Evolutionary conservation across 1,140 invertebrate species (phyloP).

Genomic region (Zaprionus vittiger): DNA sequence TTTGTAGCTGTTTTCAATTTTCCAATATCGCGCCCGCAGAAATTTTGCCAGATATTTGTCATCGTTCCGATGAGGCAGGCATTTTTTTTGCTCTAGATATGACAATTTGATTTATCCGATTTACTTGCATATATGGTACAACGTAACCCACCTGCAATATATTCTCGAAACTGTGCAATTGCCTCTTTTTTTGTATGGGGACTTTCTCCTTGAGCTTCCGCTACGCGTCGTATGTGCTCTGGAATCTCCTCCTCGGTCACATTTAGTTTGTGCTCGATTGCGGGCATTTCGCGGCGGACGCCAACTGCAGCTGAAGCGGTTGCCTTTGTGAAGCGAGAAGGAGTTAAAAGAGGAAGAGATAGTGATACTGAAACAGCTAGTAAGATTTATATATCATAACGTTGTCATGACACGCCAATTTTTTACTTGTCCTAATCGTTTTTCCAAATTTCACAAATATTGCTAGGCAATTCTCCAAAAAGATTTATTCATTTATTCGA

Average conservation of each 20-base stretch:
- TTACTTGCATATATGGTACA: background rate
- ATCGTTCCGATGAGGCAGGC: slow-evolving; percentile 90
- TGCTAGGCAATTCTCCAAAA: too few species aligned
- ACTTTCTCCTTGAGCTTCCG: slow-evolving; percentile 86
- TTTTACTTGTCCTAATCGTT: too few species aligned
- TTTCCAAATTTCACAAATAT: too few species aligned
- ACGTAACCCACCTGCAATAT: slow-evolving; percentile 89
- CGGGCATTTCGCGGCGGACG: slow-evolving; percentile 57
- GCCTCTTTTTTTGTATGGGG: slow-evolving; percentile 83
- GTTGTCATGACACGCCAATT: too few species aligned
- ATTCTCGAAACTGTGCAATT: slow-evolving; percentile 88
- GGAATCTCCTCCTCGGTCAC: slow-evolving; percentile 73
- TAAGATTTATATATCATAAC: too few species aligned
- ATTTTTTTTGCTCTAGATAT: slow-evolving; percentile 88
- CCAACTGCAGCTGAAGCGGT: slow-evolving; percentile 13
- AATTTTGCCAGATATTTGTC: slow-evolving; percentile 93
- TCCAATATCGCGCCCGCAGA: slow-evolving; percentile 92
- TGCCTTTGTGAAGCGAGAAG: slow-evolving; percentile 24
- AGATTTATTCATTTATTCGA: too few species aligned
- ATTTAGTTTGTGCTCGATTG: slow-evolving; percentile 71
- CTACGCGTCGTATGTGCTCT: slow-evolving; percentile 62
- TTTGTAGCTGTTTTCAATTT: slow-evolving; percentile 91
- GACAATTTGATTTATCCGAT: background rate
- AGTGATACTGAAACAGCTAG: too few species aligned
- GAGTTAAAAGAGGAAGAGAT: too few species aligned